Evolutionary conservation across 2,888 invertebrate species (phyloP).

Genomic region (Phania funesta): DNA sequence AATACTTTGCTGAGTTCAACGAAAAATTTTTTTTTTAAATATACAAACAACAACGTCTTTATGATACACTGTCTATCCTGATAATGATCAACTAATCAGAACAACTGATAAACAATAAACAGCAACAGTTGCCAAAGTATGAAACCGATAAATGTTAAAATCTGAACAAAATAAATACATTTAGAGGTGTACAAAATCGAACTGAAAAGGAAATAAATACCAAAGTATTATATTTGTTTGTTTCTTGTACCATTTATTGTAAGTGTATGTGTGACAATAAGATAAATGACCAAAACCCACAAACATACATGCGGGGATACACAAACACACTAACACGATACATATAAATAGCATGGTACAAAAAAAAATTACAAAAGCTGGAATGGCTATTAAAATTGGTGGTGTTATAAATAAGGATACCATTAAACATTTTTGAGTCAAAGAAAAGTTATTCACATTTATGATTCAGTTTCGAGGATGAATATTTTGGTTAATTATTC

Average conservation of each 20-base stretch:
- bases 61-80: no score
- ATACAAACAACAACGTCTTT: no score
- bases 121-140: slow-evolving; percentile 39
- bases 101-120: slow-evolving; percentile 46
- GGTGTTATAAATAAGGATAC: no score
- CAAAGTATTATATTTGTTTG: background rate
- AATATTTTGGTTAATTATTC: no score
- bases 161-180: slow-evolving; percentile 15
- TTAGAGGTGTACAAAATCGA: slow-evolving; percentile 14
- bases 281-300: slow-evolving; percentile 33
- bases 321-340: background rate
- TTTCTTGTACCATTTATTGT: background rate
- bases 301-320: background rate
- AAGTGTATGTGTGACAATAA: background rate
- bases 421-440: no score
- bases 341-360: background rate
- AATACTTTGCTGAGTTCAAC: no score
- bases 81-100: slow-evolving; percentile 27
- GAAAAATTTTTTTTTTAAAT: no score
- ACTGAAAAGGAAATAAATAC: slow-evolving; percentile 23
- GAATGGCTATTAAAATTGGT: no score
- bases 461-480: no score
- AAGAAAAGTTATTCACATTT: no score
- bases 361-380: slow-evolving; percentile 7
- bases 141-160: slow-evolving; percentile 38